Evolutionary conservation across 2,797 vertebrate genomes (phyloP), one percentile per base, ranked within the genome.

Genomic region (Poeciliopsis presidionis): DNA sequence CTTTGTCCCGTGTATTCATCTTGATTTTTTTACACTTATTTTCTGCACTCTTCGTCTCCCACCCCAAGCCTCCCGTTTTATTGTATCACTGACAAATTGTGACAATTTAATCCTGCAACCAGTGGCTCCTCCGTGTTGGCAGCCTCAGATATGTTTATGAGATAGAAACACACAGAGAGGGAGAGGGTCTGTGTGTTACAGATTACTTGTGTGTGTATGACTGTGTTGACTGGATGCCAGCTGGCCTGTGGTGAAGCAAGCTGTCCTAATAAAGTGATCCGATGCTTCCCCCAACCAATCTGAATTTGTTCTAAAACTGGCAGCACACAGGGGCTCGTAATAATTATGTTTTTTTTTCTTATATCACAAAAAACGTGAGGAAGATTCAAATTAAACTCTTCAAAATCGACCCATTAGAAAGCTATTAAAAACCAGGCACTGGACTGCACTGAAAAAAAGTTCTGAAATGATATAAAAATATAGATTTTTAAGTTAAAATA

Each of bases 231-330:
- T 88, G 28, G 80, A 78, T 90, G 89, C 91, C 91, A 93, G 84
- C 89, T 91, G 88, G 88, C 89, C 85, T 89, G 90, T 89, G 79
- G 92, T 88, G 89, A 80, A 78, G 81, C 90, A 92, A 90, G 89
- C 89, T 92, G 92, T 90, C 81, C 89, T 86, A 92, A 92, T 92
- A 88, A 93, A 92, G 83, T 89, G 86, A 92, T 90, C 87, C 80
- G 82, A 57, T 80, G 81, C 47, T 0, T 51, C 75, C 49, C 77
- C 65, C 72, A 85, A 87, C 81, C 76, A 85, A 82, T 89, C 81
- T 82, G 82, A 88, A 88, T 91, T 78, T 82, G 67, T 81, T 88
- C 87, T 80, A 80, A 90, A 86, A 70, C 70, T 74, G 79, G 30
- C 1, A 84, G 79, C 79, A 72, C 63, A 82, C 41, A 75, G 75